Base-by-base conservation (phyloP, 2,797 vertebrate genomes). In the Adrianichthys oophorus region DNA sequence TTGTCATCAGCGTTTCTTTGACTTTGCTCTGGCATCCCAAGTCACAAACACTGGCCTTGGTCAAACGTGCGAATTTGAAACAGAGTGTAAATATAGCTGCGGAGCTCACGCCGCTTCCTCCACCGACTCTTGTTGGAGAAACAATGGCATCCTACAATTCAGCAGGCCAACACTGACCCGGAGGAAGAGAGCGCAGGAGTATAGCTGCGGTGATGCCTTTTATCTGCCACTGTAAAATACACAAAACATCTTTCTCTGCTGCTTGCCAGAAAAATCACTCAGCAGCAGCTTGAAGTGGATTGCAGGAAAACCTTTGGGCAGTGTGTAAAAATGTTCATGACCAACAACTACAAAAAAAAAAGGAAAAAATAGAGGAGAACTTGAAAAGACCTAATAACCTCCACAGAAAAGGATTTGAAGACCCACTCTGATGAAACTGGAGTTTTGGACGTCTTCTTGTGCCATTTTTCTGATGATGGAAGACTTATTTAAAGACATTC, bases 141-240 rank as follows among this genome's bases (percentile, higher is more conserved):
- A 92, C 90, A 91, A 91, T 90, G 82, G 85, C 74, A 74, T 81
- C 84, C 85, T 83, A 89, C 86, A 89, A 83, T 89, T 87, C 80
- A 79, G 65, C 6, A 41, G 57, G 41, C 62, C 59, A 19, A 56
- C 18, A 74, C 47, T 74, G 68, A 74, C 76, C 64, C 72, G 70
- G 54, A 75, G 65, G 76, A 76, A 73, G 65, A 79, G 52, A 43
- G 16, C 58, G 58, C 37, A 4, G 40, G 59, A 62, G 72, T 44
- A 46, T 6, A 5, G 49, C 55, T 60, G 7, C 21, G 23, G 55
- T 14, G 18, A 47, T 21, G 15, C 18, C 49, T 56, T 37, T 37
- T 37, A 37, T 37, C 32, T 37, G 32, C 32, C 32, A 37, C 32
- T 37, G 32, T 37, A 37, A 37, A 37, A 37, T 37, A 37, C 10